Evolutionary conservation across 1,140 invertebrate species (phyloP).

Genomic region (Penaeus vannamei): DNA sequence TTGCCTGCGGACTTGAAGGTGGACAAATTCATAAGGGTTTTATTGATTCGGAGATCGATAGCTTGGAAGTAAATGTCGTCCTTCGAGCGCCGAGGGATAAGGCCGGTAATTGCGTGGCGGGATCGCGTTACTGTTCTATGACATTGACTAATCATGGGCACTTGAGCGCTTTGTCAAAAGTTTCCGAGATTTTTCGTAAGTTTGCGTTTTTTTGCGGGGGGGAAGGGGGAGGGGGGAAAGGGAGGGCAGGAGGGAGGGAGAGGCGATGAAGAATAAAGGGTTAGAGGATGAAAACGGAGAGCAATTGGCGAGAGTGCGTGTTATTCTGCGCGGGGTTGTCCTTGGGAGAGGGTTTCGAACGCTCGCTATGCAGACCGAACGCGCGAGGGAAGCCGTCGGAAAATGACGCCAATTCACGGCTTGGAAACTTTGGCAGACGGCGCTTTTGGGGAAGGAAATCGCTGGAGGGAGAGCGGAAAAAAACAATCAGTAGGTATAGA

Average conservation of each 20-base stretch:
- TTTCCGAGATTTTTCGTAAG: conserved; percentile 55
- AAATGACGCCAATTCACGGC: too few species aligned
- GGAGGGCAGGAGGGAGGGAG: not conserved
- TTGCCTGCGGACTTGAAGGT: conserved; percentile 61
- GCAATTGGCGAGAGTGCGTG: too few species aligned
- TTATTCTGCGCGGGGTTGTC: too few species aligned
- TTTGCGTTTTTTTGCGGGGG: conserved; percentile 17
- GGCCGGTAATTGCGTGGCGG: conserved; percentile 1
- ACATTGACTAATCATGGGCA: conserved; percentile 57
- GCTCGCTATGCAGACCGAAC: too few species aligned
- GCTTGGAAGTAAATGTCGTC: conserved; percentile 10
- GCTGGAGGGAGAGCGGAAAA: too few species aligned
- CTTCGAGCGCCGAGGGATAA: not conserved
- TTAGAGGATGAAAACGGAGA: too few species aligned
- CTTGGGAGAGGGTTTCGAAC: too few species aligned
- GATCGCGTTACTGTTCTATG: conserved; percentile 44
- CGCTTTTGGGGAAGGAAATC: too few species aligned
- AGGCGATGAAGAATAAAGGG: not conserved
- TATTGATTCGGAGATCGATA: conserved; percentile 59
- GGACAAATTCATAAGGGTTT: conserved; percentile 62
- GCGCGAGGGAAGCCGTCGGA: too few species aligned
- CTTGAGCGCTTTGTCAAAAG: conserved; percentile 55
- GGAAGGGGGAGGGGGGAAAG: not conserved
- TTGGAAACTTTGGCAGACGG: too few species aligned
- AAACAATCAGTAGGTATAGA: too few species aligned